Conservation (phyloP, 92 coral and sea anemone species). For the Isaurus tuberculatus region DNA sequence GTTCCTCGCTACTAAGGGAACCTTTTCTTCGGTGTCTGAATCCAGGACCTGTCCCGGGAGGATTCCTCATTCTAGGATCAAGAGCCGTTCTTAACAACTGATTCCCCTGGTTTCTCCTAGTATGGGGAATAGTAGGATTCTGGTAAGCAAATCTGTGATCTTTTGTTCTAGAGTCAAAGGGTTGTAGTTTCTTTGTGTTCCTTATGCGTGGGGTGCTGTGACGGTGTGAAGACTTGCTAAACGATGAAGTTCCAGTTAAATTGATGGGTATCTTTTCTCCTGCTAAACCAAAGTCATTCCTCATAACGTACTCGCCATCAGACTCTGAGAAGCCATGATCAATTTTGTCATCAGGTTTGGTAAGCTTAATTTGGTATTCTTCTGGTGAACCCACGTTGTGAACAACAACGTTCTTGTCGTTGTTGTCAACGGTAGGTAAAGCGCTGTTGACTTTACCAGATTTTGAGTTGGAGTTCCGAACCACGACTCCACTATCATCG, state of each 20-base stretch:
- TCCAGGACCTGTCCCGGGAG: conserved; percentile 51
- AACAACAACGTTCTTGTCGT: conserved; percentile 80
- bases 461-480: conserved; percentile 87
- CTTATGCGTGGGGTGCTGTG: conserved; percentile 17
- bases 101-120: conserved; percentile 23
- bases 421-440: conserved; percentile 57
- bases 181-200: background rate
- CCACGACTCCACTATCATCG: conserved; percentile 96
- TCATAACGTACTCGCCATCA: conserved; percentile 89
- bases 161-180: conserved; percentile 15
- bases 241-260: background rate
- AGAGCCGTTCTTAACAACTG: conserved; percentile 70
- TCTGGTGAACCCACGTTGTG: conserved; percentile 92
- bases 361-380: conserved; percentile 86
- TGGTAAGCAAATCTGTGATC: conserved; percentile 43
- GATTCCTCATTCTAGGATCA: conserved; percentile 75
- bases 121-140: conserved; percentile 26
- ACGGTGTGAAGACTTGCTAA: conserved; percentile 29
- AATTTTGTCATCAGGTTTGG: conserved; percentile 82
- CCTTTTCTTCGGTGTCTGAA: conserved; percentile 74
- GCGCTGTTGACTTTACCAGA: conserved; percentile 66
- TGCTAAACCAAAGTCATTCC: conserved; percentile 56
- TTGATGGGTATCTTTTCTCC: conserved; percentile 24
- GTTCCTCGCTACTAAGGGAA: conserved; percentile 86
- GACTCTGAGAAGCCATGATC: conserved; percentile 98